phyloP scores from a whole-genome alignment of 2,888 invertebrate species.

The Xestoiulus laeticollis region DNA sequence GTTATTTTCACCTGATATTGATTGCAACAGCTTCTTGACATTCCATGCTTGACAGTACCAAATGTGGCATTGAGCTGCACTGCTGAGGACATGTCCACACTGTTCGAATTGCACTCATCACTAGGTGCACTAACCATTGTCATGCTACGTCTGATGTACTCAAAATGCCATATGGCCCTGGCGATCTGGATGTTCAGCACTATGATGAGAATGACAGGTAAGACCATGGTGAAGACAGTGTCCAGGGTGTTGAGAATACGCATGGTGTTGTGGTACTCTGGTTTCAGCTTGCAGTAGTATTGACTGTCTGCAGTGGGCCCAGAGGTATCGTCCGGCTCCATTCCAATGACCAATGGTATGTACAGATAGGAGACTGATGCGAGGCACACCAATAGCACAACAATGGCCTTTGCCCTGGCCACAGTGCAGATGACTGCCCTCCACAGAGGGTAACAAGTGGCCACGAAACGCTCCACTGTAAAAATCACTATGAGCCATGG shows the following conservation, averaged over 20 bases:
- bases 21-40: background rate
- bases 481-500: conserved; percentile 53
- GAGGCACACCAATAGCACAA: conserved; percentile 67
- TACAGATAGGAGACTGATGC: conserved; percentile 71
- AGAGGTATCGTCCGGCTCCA: background rate
- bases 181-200: conserved; percentile 77
- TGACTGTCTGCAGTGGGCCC: no score
- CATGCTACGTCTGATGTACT: conserved; percentile 42
- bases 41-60: background rate
- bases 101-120: conserved; percentile 2
- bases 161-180: conserved; percentile 69
- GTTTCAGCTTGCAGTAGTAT: conserved; percentile 67
- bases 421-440: conserved; percentile 78
- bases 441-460: conserved; percentile 65
- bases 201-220: conserved; percentile 77
- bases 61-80: background rate
- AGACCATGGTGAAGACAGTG: conserved; percentile 75
- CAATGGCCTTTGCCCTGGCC: conserved; percentile 73
- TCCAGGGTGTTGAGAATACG: conserved; percentile 76
- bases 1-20: conserved; percentile 68
- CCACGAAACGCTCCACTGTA: conserved; percentile 52
- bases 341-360: conserved; percentile 66
- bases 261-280: conserved; percentile 68
- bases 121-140: background rate
- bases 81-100: background rate